Conservation (phyloP, 2,113 vertebrate genomes). For the Apaloderma vittatum region DNA sequence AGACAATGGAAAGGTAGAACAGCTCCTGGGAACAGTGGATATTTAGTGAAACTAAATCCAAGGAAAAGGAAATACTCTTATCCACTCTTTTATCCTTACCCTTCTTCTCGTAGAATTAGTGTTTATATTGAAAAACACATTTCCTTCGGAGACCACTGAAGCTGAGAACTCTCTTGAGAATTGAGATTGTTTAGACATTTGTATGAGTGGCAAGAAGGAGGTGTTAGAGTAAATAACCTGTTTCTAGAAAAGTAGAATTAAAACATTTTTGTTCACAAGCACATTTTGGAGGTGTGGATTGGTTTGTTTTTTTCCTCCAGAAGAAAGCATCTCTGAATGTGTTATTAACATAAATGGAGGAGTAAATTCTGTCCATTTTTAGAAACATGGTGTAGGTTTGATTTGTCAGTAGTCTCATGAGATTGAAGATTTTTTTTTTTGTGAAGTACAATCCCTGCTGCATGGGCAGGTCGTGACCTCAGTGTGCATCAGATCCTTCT, state of each 20-base stretch:
- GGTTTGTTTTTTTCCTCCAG: background rate
- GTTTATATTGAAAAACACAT: conserved; percentile 4
- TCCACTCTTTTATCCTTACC: conserved; percentile 38
- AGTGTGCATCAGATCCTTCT: background rate
- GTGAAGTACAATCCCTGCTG: background rate
- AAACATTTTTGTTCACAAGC: background rate
- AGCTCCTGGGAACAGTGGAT: conserved; percentile 45
- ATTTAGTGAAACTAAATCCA: background rate
- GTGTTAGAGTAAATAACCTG: background rate
- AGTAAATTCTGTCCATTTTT: background rate
- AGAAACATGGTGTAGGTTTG: background rate
- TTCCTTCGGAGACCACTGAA: background rate
- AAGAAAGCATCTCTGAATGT: background rate
- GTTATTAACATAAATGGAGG: background rate
- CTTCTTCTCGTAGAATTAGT: conserved; percentile 30
- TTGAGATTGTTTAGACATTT: background rate
- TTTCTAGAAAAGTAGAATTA: background rate
- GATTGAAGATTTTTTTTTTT: too few relatives aligned
- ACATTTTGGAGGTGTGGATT: background rate
- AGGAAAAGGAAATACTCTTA: conserved; percentile 58
- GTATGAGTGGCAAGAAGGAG: background rate
- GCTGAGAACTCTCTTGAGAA: background rate
- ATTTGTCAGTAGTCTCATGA: background rate
- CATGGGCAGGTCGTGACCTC: background rate
- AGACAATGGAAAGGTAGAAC: conserved; percentile 55